These are phyloP conservation scores for Pluvianellus socialis DNA, from an alignment of 2,113 vertebrate species.

Conservation along the genomic window DNA sequence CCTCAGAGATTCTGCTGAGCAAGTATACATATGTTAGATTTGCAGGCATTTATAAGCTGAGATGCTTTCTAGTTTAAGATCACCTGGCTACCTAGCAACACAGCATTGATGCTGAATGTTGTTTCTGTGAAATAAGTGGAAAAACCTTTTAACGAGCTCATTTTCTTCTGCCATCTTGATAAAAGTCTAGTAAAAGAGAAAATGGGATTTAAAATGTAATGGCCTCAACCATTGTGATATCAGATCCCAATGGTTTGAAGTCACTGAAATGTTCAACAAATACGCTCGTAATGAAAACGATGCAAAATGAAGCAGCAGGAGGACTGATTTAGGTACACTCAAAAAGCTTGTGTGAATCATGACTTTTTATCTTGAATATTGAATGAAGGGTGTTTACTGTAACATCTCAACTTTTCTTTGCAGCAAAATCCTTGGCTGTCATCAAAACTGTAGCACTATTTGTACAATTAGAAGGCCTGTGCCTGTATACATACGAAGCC, in stretches of 20 bases:
- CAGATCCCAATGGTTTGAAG: background rate
- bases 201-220: background rate
- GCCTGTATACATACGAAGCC: background rate
- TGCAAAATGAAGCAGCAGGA: background rate
- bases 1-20: background rate
- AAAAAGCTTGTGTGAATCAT: background rate
- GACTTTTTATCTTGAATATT: background rate
- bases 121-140: background rate
- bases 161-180: background rate
- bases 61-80: constrained; percentile 3
- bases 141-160: background rate
- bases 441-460: background rate
- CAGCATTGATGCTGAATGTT: background rate
- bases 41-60: background rate
- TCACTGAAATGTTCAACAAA: background rate
- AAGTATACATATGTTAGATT: background rate
- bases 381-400: background rate
- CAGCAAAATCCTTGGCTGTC: background rate
- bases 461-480: background rate
- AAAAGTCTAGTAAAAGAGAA: background rate
- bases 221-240: background rate
- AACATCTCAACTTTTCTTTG: background rate
- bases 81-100: constrained; percentile 39
- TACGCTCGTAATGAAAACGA: background rate
- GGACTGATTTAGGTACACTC: background rate